phyloP scores from a whole-genome alignment of 2,888 invertebrate species.

The Sycophila texana region DNA sequence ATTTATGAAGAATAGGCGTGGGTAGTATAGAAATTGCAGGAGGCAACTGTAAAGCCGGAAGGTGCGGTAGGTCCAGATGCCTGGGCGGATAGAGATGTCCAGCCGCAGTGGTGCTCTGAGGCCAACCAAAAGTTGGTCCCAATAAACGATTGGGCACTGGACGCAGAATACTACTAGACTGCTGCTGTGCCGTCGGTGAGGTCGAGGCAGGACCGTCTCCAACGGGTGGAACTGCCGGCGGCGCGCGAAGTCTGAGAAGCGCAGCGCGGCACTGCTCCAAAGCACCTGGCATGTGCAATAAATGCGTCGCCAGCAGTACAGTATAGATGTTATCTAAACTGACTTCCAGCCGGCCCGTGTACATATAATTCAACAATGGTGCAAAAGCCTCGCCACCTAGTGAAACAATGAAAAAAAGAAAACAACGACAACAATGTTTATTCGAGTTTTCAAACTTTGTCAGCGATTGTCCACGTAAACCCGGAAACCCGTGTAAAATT shows the following conservation, averaged over 20 bases:
- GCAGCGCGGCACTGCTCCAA: constrained; percentile 82
- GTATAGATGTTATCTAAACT: constrained; percentile 84
- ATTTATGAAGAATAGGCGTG: constrained; percentile 60
- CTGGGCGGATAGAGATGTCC: constrained; percentile 55
- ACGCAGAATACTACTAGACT: constrained; percentile 63
- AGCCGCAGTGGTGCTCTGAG: constrained; percentile 57
- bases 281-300: constrained; percentile 85
- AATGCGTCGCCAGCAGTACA: constrained; percentile 83
- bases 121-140: constrained; percentile 60
- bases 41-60: constrained; percentile 68
- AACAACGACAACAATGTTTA: no score
- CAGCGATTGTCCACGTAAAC: neutral
- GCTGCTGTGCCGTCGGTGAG: constrained; percentile 60
- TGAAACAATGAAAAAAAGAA: neutral
- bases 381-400: constrained; percentile 78
- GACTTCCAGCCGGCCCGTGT: constrained; percentile 84
- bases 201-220: constrained; percentile 63
- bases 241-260: constrained; percentile 78
- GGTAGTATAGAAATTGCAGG: constrained; percentile 65
- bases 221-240: constrained; percentile 72
- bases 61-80: constrained; percentile 67
- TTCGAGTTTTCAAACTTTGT: neutral
- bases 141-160: constrained; percentile 72
- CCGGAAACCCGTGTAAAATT: constrained; percentile 57
- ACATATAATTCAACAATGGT: constrained; percentile 84